Conservation (phyloP, 2,797 vertebrate genomes). For the Enteromius afrohamiltoni region DNA sequence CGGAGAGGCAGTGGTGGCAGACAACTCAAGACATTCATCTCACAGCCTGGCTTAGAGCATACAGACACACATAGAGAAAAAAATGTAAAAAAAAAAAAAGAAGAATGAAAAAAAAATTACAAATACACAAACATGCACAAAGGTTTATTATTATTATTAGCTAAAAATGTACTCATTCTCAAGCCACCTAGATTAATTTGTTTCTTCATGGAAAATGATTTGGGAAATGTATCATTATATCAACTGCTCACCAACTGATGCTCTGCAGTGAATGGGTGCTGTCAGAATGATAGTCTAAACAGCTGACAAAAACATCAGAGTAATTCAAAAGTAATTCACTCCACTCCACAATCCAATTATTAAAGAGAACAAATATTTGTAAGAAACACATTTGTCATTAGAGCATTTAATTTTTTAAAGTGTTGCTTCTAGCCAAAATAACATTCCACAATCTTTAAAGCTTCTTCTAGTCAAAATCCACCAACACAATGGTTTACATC, state of each 20-base stretch:
- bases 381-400: background rate
- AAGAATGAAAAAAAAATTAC: accelerated
- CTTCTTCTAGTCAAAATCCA: background rate
- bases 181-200: background rate
- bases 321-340: background rate
- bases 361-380: background rate
- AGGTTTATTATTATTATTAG: background rate
- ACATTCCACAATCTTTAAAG: background rate
- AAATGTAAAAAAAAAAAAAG: background rate
- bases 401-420: background rate
- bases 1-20: constrained; percentile 43
- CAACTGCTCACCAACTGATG: background rate
- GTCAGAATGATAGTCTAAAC: background rate
- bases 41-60: background rate
- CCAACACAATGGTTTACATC: background rate
- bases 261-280: background rate
- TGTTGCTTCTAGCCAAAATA: background rate
- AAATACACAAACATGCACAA: background rate
- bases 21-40: constrained; percentile 36
- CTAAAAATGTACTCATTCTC: background rate
- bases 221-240: background rate
- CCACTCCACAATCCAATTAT: background rate
- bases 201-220: background rate
- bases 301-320: background rate
- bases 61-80: background rate